Evolutionary conservation across 2,797 vertebrate species (phyloP).

Genomic region (Danio kyathit): DNA sequence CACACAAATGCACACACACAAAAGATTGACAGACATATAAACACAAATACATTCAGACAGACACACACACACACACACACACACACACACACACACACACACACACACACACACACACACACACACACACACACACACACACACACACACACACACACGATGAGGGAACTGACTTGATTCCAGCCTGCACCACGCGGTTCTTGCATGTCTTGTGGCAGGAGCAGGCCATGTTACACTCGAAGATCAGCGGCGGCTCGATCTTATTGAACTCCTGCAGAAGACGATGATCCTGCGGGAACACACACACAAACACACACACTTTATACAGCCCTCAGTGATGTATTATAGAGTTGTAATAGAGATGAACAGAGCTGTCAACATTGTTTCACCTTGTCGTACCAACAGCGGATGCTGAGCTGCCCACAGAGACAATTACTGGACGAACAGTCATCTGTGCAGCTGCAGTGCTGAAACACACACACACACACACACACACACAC

Average conservation of each 20-base stretch:
- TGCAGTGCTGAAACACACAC: constrained; percentile 82
- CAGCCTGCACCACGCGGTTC: constrained; percentile 91
- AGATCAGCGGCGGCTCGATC: constrained; percentile 92
- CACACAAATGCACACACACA: constrained; percentile 50
- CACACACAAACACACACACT: background rate
- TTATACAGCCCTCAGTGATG: background rate
- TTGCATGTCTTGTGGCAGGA: constrained; percentile 91
- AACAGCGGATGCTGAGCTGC: constrained; percentile 95
- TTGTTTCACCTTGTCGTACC: constrained; percentile 92
- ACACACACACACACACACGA: too few species aligned
- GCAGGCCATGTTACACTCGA: constrained; percentile 95
- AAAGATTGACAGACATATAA: too few species aligned
- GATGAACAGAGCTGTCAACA: too few species aligned
- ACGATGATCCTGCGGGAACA: constrained; percentile 83
- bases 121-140: too few species aligned
- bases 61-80: too few species aligned
- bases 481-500: constrained; percentile 35
- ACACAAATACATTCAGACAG: too few species aligned
- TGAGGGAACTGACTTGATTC: constrained; percentile 86
- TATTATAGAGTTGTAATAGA: background rate
- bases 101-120: too few species aligned
- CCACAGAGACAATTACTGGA: constrained; percentile 95
- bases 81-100: too few species aligned
- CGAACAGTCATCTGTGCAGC: constrained; percentile 90
- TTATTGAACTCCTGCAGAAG: constrained; percentile 94